phyloP scores from a whole-genome alignment of 1,140 invertebrate species.

The Propsilocerus akamusi region DNA sequence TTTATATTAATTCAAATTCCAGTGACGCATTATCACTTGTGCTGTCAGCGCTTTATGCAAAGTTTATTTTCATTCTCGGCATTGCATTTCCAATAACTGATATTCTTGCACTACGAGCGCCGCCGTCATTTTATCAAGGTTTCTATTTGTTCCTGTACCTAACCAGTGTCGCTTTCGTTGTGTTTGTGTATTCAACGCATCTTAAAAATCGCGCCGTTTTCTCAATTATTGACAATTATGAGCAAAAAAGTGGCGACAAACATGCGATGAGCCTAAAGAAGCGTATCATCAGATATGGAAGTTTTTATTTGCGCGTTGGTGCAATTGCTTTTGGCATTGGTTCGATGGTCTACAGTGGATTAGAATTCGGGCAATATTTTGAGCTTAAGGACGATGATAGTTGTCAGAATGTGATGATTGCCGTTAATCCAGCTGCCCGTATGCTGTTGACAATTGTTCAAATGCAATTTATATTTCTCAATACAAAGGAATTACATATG shows the following conservation, averaged over 20 bases:
- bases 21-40: conserved; percentile 32
- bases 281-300: conserved; percentile 34
- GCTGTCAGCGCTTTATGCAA: conserved; percentile 59
- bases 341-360: conserved; percentile 50
- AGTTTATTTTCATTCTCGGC: conserved; percentile 58
- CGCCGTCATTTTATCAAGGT: conserved; percentile 47
- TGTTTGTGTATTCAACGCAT: conserved; percentile 58
- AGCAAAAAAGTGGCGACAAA: conserved; percentile 7
- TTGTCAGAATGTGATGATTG: conserved; percentile 35
- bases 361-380: conserved; percentile 50
- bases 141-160: conserved; percentile 72
- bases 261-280: conserved; percentile 13
- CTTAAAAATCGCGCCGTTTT: conserved; percentile 32
- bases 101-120: conserved; percentile 43
- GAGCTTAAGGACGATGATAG: conserved; percentile 27
- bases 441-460: conserved; percentile 46
- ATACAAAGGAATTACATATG: conserved; percentile 40
- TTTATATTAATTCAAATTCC: conserved; percentile 5
- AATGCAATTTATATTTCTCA: conserved; percentile 56
- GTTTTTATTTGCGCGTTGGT: conserved; percentile 65
- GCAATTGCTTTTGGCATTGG: conserved; percentile 56
- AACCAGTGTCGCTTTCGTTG: conserved; percentile 57
- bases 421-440: conserved; percentile 34
- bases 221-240: conserved; percentile 15
- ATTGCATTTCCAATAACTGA: conserved; percentile 49